Evolutionary conservation across 2,797 vertebrate genomes (phyloP).

Genomic region (Artibeus lituratus): DNA sequence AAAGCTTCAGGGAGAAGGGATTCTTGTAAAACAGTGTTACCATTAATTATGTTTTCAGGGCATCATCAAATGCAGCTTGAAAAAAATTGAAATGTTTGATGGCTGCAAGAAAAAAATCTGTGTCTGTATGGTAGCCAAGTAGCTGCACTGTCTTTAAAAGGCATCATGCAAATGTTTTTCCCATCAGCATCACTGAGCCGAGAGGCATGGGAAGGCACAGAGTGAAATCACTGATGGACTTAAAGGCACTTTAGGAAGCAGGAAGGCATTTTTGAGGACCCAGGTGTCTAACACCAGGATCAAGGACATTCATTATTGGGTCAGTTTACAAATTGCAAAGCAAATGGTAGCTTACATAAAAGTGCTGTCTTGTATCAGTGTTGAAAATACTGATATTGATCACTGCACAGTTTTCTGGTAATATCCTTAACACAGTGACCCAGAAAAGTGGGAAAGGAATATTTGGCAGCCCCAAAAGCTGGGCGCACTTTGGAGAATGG

Average conservation of each 20-base stretch:
- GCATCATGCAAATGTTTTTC: background rate
- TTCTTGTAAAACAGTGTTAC: conserved; percentile 36
- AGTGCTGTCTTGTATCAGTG: background rate
- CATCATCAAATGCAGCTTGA: conserved; percentile 30
- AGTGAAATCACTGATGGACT: background rate
- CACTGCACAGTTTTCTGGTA: background rate
- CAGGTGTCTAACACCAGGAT: background rate
- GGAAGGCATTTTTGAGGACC: background rate
- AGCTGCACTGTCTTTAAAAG: conserved; percentile 7
- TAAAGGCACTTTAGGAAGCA: background rate
- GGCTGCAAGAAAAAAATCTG: conserved; percentile 5
- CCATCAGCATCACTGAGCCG: background rate
- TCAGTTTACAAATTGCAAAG: background rate
- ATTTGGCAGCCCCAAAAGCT: background rate
- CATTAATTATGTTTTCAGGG: conserved; percentile 62
- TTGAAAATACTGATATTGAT: background rate
- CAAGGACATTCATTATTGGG: background rate
- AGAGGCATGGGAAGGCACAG: background rate
- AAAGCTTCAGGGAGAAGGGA: background rate
- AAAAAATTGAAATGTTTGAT: conserved; percentile 47
- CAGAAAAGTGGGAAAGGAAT: background rate
- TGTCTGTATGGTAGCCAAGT: conserved; percentile 10
- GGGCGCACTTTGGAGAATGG: background rate
- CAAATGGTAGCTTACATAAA: background rate
- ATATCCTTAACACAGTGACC: background rate